phyloP scores from a whole-genome alignment of 1,140 invertebrate species.

The Musca domestica region DNA sequence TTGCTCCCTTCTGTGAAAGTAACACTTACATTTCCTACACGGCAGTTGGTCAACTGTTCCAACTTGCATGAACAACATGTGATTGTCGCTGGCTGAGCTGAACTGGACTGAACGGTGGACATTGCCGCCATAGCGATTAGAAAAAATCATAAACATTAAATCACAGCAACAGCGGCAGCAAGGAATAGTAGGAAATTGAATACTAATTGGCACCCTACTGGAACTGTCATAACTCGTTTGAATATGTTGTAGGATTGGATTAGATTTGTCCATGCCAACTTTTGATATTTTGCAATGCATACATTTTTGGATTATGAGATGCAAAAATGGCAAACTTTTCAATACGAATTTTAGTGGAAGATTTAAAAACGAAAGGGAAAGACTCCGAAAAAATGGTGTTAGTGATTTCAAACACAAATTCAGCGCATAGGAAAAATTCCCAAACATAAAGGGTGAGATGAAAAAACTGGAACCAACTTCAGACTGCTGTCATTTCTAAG shows the following conservation, averaged over 20 bases:
- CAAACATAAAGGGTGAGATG: too few species aligned
- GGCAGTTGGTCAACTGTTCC: not conserved
- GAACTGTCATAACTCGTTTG: slow-evolving; percentile 30
- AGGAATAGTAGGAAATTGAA: slow-evolving; percentile 29
- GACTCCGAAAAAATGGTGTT: too few species aligned
- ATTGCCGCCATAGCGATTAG: slow-evolving; percentile 12
- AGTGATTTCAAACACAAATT: too few species aligned
- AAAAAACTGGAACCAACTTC: too few species aligned
- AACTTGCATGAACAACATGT: too few species aligned
- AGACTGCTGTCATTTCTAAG: too few species aligned
- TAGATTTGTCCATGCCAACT: too few species aligned
- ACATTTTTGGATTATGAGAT: too few species aligned
- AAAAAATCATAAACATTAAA: slow-evolving; percentile 21
- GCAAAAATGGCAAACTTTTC: not conserved
- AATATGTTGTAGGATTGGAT: not conserved
- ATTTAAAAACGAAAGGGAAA: not conserved
- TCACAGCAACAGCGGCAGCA: slow-evolving; percentile 5
- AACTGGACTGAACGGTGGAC: not conserved
- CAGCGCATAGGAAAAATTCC: too few species aligned
- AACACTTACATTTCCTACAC: slow-evolving; percentile 9
- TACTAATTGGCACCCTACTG: slow-evolving; percentile 33
- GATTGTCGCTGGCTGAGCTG: not conserved
- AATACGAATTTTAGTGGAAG: not conserved
- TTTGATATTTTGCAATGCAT: too few species aligned
- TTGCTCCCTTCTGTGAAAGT: slow-evolving; percentile 19